Base-by-base conservation (phyloP, 2,797 vertebrate genomes). In the Spinus olivaceus region DNA sequence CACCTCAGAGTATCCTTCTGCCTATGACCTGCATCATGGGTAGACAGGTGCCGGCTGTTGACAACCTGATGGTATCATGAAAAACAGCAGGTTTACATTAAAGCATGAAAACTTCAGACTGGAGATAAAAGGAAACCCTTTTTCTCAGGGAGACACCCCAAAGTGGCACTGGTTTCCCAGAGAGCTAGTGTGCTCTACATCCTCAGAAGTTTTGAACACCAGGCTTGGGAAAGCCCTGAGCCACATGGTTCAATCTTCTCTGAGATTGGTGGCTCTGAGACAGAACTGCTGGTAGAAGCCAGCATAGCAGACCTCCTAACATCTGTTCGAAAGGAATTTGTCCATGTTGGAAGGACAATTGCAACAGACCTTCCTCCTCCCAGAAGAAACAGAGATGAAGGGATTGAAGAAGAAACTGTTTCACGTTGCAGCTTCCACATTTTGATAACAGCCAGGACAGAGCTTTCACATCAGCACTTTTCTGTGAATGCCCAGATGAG, bases 201-300 rank as follows among this genome's bases (percentile, higher is more conserved):
- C 50, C 16, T 53, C 54, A 33, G 17, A 80, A 22, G 1, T 63
- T 83, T 70, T 76, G 21, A 47, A 54, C 10, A 61, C 7, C 6
- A 23, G 12, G 14, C 3, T 64, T 54, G 28, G 30, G 30, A 80
- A 73, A 66, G 11, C 21, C 12, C 33, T 64, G 20, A 69, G 18
- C 17, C 12, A 33, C 1, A 0, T 25, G 6, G 6, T 13, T 49
- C 14, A 2, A 2, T 50, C 14, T 66, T 39, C 46, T 65, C 15
- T n/a, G n/a, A n/a, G n/a, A 21, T 41, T 50, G 35, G 33, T 12
- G 19, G 6, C 37, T 53, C 44, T 59, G 20, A 42, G 47, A 32
- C 7, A 42, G 27, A 61, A 28, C 8, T 2, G 2, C 22, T 28
- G 35, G 32, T 14, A 60, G 49, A 66, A 67, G 5, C 8, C 46